These are phyloP conservation scores for Portunus trituberculatus DNA, from an alignment of 1,140 invertebrate genomes.

Conservation along the genomic window DNA sequence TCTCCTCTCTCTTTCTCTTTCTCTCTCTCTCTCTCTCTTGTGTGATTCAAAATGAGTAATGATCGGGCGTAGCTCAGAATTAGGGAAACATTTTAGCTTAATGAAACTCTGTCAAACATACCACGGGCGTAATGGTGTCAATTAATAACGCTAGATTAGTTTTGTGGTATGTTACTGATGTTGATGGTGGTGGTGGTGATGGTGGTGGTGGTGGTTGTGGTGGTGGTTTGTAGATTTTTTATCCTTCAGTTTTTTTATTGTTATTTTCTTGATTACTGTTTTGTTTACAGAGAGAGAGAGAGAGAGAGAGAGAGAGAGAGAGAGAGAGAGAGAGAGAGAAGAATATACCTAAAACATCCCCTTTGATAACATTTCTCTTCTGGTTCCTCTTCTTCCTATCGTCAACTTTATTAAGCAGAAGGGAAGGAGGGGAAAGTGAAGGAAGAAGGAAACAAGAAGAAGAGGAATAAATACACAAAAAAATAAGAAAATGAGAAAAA, in stretches of 20 bases:
- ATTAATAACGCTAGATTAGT: background rate
- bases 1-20: background rate
- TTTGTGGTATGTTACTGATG: background rate
- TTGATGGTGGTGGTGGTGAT: background rate
- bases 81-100: background rate
- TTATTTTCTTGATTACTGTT: no score
- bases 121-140: background rate
- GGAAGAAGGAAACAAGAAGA: background rate
- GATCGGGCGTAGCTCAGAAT: background rate
- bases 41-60: background rate
- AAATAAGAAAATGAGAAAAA: background rate
- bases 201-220: no score
- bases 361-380: no score
- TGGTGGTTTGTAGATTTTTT: background rate
- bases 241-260: no score
- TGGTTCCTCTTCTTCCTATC: background rate
- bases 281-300: conserved; percentile 2
- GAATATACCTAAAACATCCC: background rate
- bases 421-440: background rate
- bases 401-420: background rate
- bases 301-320: conserved; percentile 35
- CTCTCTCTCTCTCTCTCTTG: no score
- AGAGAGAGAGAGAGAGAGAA: conserved; percentile 20
- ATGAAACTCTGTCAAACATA: background rate
- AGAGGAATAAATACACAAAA: background rate